A percentile compares a stretch with the other conserved stretches of the same genome.
Conservation (phyloP, 2,113 vertebrate genomes). For the Isichthys henryi region DNA sequence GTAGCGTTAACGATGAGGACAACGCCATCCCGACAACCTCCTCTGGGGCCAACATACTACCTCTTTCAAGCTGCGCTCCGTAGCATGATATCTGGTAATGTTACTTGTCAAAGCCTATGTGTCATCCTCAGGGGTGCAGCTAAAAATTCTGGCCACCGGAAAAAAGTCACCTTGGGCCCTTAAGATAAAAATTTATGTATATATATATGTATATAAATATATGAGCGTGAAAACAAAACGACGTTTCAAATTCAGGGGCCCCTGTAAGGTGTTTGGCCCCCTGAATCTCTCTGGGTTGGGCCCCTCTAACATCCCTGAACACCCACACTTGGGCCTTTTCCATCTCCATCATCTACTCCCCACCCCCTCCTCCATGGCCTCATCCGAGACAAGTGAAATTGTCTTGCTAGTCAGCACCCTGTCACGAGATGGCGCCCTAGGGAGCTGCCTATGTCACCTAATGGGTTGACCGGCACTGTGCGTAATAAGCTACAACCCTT, state of each 20-base stretch:
- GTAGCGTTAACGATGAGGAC: neutral
- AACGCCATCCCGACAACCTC: neutral
- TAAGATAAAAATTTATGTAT: no score
- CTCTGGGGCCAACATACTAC: neutral
- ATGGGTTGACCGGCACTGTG: neutral
- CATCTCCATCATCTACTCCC: neutral
- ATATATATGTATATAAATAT: no score
- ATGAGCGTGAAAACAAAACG: neutral
- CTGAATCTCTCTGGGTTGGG: no score
- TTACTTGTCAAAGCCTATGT: neutral
- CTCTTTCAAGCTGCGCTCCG: neutral
- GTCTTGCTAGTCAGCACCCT: neutral
- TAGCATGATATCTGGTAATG: neutral
- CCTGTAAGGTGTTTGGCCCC: neutral
- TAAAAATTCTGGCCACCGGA: neutral
- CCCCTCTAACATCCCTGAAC: no score
- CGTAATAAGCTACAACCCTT: no score
- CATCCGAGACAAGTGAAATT: neutral
- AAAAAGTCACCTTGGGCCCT: neutral
- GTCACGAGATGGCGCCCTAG: neutral
- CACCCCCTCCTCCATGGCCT: neutral
- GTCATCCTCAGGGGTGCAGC: neutral
- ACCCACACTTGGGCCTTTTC: no score
- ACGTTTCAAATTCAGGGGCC: neutral
- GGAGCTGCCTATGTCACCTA: neutral